Evolutionary conservation across 1,140 invertebrate species (phyloP).

Genomic region (Sarcophaga peregrina): DNA sequence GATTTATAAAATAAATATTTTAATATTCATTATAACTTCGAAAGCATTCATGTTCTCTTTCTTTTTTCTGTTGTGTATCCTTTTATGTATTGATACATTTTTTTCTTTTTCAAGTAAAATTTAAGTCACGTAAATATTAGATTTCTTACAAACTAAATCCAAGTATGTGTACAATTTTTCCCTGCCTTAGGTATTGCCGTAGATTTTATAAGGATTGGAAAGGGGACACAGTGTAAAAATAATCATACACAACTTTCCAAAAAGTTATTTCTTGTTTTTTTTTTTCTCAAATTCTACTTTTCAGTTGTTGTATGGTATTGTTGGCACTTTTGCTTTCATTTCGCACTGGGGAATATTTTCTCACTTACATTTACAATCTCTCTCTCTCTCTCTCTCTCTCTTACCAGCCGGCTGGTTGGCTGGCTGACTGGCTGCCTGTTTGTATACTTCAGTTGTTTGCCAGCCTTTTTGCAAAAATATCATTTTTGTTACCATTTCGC

Average conservation of each 20-base stretch:
- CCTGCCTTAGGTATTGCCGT: background rate
- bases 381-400: background rate
- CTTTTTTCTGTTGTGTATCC: no score
- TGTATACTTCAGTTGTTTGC: background rate
- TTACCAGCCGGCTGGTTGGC: no score
- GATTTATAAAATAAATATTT: slow-evolving; percentile 31
- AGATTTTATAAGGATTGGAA: background rate
- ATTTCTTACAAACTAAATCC: slow-evolving; percentile 1
- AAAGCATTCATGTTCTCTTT: no score
- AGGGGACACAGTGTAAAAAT: background rate
- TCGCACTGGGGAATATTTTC: slow-evolving; percentile 36
- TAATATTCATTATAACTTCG: slow-evolving; percentile 23
- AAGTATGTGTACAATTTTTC: background rate
- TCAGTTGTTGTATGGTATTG: background rate
- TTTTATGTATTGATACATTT: background rate
- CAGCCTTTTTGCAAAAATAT: slow-evolving; percentile 18
- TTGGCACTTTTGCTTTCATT: slow-evolving; percentile 43
- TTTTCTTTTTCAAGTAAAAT: slow-evolving; percentile 26
- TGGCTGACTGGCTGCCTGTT: background rate
- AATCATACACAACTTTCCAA: slow-evolving; percentile 26
- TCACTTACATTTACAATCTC: background rate
- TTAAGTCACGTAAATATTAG: slow-evolving; percentile 44
- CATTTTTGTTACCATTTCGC: background rate
- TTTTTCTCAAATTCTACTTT: background rate
- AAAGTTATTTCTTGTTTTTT: background rate